Base-by-base conservation (phyloP, 1,140 invertebrate genomes). In the Lamellibrachia luymesi region DNA sequence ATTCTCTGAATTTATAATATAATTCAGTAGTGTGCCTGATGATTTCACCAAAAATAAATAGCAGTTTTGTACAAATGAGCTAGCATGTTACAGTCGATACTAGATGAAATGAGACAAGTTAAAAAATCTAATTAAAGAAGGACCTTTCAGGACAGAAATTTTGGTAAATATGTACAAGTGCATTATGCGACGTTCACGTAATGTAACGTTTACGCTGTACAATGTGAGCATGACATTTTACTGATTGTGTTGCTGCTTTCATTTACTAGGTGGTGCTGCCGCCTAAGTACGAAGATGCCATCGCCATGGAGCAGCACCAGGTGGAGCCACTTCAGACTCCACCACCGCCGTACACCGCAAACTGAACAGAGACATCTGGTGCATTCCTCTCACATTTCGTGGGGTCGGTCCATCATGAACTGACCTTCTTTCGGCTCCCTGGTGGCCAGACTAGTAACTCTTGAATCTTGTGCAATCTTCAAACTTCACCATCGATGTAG, bases 271-370 rank as follows among this genome's bases (percentile, higher is more conserved):
- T 96, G 95, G 94, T 96, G 92, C 94, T 96, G 22, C 96, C 96
- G 50, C 96, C 96, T 49, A 95, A 95, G 92, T 96, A 96, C 94
- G 96, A 96, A 92, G 96, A 96, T 94, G 96, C 95, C 49, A 95
- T 96, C 92, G 95, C 95, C 91, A 93, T 94, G 50, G 92, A 92
- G 90, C 64, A 91, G 22, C 92, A 93, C 91, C 91, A 92, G 89
- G 5, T 52, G 27, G n/a, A 92, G 25, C 91, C 91, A 10, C 49
- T 22, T 10, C 91, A 94, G 38, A 93, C 94, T 38, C 94, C 94
- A 10, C 95, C 95, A 13, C 94, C 95, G 25, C 93, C 94, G 5
- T 93, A 93, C 80, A 38, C 92, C 10, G 91, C 91, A 13, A 91
- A 91, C 91, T 91, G 91, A 91, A 27, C 91, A 91, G 64, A 4